phyloP scores from a whole-genome alignment of 2,888 invertebrate species.

The Euzophera pinguis region DNA sequence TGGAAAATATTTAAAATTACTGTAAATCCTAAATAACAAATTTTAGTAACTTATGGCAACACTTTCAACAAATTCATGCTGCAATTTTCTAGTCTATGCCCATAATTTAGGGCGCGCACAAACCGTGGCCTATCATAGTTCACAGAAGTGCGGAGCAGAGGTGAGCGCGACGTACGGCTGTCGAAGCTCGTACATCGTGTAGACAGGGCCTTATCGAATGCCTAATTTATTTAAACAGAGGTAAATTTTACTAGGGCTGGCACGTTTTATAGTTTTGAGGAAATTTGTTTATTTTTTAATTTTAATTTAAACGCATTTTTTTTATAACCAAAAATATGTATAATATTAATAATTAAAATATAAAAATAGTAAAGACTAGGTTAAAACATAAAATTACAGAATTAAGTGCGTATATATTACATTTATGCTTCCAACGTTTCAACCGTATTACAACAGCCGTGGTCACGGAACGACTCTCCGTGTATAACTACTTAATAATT shows the following conservation, averaged over 20 bases:
- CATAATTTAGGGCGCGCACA: background rate
- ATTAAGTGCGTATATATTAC: no score
- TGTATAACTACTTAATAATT: no score
- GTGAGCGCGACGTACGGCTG: background rate
- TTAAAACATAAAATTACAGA: no score
- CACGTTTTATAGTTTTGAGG: background rate
- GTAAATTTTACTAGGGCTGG: background rate
- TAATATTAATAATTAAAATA: no score
- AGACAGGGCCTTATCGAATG: slow-evolving; percentile 5
- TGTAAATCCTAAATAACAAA: background rate
- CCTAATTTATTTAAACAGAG: slow-evolving; percentile 6
- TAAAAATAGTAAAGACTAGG: no score
- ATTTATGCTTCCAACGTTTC: no score
- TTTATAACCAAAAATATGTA: no score
- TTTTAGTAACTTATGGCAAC: background rate
- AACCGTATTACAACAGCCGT: no score
- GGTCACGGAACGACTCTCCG: no score
- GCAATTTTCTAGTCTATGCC: background rate
- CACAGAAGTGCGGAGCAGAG: background rate
- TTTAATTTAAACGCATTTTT: no score
- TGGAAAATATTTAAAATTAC: background rate
- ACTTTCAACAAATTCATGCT: background rate
- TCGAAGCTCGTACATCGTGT: slow-evolving; percentile 3
- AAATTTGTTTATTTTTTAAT: background rate
- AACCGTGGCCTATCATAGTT: background rate